Conservation (phyloP, 2,888 invertebrate genomes). For the Clunio marinus region DNA sequence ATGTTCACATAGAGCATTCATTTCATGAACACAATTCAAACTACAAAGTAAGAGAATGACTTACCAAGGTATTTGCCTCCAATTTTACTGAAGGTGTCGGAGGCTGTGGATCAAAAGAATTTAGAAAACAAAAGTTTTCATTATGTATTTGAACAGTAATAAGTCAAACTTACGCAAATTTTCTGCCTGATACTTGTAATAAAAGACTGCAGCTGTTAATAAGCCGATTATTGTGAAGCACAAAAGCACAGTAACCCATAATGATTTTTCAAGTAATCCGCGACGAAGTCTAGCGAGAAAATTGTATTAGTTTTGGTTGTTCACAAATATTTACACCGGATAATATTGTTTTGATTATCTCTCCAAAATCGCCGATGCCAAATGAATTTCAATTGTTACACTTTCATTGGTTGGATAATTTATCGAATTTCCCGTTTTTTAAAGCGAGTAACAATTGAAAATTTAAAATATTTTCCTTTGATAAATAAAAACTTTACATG, state of each 20-base stretch:
- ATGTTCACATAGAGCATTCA: too few relatives aligned
- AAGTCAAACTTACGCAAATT: conserved; percentile 22
- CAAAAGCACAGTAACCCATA: conserved; percentile 29
- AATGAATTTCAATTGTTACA: not conserved
- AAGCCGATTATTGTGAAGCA: conserved; percentile 25
- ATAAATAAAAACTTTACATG: too few relatives aligned
- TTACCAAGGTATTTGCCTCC: conserved; percentile 36
- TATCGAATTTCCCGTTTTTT: too few relatives aligned
- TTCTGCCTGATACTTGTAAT: conserved; percentile 21
- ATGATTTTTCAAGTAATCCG: conserved; percentile 22
- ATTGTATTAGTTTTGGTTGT: not conserved
- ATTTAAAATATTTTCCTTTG: too few relatives aligned
- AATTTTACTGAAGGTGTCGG: conserved; percentile 33
- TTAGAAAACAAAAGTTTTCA: not conserved
- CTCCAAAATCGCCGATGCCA: not conserved
- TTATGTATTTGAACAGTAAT: not conserved
- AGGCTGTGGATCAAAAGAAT: not conserved
- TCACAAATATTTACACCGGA: not conserved
- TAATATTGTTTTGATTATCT: too few relatives aligned
- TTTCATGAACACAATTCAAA: not conserved
- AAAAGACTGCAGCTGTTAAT: conserved; percentile 23
- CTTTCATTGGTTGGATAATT: not conserved
- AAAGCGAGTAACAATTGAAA: too few relatives aligned
- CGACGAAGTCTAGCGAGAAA: conserved; percentile 16
- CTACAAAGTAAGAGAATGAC: too few relatives aligned